A percentile compares a stretch with the other conserved stretches of the same genome.
phyloP scores from a whole-genome alignment of 1,140 invertebrate genomes.

The Drosophila simulans region DNA sequence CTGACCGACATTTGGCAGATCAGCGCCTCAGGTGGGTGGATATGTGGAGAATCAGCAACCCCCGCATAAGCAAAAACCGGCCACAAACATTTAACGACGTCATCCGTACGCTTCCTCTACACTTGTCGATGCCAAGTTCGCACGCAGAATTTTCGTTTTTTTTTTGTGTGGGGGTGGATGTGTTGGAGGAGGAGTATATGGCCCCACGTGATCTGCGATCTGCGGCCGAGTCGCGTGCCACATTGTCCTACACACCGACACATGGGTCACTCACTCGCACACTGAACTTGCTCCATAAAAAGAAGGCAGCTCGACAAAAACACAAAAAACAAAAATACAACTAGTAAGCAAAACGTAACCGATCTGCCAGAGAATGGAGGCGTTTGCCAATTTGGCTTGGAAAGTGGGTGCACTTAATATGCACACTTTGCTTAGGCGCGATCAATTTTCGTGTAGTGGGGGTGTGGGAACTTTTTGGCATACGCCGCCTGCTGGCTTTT shows the following conservation, averaged over 20 bases:
- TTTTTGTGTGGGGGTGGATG: constrained; percentile 19
- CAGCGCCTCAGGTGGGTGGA: constrained; percentile 59
- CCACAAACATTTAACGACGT: constrained; percentile 59
- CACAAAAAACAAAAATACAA: neutral
- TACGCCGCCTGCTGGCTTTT: constrained; percentile 17
- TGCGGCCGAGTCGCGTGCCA: constrained; percentile 65
- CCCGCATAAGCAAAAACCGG: constrained; percentile 53
- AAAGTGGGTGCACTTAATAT: constrained; percentile 52
- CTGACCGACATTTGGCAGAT: constrained; percentile 73
- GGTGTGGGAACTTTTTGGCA: constrained; percentile 66
- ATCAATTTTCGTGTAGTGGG: constrained; percentile 50
- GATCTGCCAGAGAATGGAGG: constrained; percentile 51
- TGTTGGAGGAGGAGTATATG: constrained; percentile 42
- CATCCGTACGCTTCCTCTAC: constrained; percentile 54
- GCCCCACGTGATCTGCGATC: constrained; percentile 50
- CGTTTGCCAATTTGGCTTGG: constrained; percentile 60
- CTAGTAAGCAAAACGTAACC: constrained; percentile 15
- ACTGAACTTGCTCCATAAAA: constrained; percentile 73
- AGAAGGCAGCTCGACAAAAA: constrained; percentile 25
- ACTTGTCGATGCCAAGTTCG: constrained; percentile 70
- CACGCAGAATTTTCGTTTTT: constrained; percentile 63
- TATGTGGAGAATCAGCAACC: constrained; percentile 55
- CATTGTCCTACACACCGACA: constrained; percentile 68
- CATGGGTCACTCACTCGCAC: constrained; percentile 61
- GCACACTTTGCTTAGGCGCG: constrained; percentile 39